Base-by-base conservation (phyloP, 2,797 vertebrate genomes). In the Hippocampus kuda region DNA sequence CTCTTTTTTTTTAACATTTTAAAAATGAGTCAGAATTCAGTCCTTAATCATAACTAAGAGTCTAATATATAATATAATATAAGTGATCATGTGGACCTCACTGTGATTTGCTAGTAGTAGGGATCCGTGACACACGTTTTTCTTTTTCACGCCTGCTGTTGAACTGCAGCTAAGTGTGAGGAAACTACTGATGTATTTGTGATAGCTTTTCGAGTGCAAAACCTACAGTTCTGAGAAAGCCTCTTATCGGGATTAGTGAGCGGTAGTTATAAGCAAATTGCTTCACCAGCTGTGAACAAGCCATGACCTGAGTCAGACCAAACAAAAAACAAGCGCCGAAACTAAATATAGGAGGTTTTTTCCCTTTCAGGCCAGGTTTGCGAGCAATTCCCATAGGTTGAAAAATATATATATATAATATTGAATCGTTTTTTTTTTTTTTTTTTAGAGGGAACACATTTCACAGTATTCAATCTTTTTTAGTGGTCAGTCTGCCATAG, bases 221-320 rank as follows among this genome's bases (percentile, higher is more conserved):
- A 79, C 74, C 79, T 74, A 84, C 75, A 84, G 51, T 66, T 67
- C 77, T 72, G 74, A 83, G 82, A 88, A 88, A 88, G 85, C 84
- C 78, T 87, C 87, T 89, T 86, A 89, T 78, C 78, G 61, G 83
- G 85, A 88, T 89, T 88, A 88, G 75, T 77, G 70, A 81, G 70
- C 73, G 70, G 68, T 66, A 73, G 82, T 85, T 85, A 87, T 86
- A 81, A 85, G 78, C 85, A 79, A 72, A 68, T 72, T 72, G 75
- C 73, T 68, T 65, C 68, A 64, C 74, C 70, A 66, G 72, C 81
- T 63, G 77, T 5, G 59, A 61, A 61, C 15, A 61, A 61, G 59
- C 59, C 30, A 9, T 61, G 59, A 61, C 59, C 59, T 22, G 30
- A 1, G 5, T 61, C 59, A 38, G 16, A 8, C 18, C 27, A 18